These are phyloP conservation scores for Paramormyrops kingsleyae DNA, from an alignment of 2,113 vertebrate genomes.

Conservation along the genomic window DNA sequence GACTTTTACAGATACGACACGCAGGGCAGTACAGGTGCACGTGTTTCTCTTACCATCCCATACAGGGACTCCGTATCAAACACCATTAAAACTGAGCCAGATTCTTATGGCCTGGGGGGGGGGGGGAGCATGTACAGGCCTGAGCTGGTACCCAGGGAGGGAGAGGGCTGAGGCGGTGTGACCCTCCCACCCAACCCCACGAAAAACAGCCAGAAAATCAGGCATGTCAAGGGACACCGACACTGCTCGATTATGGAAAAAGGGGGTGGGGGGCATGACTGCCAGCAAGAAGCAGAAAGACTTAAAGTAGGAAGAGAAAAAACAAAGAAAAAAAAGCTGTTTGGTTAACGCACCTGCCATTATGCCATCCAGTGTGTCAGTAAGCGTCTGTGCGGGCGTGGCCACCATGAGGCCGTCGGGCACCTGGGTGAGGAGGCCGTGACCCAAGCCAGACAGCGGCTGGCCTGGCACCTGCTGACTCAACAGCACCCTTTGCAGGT, in stretches of 20 bases:
- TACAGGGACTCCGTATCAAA: not conserved
- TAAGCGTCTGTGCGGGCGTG: constrained; percentile 87
- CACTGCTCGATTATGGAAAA: not conserved
- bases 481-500: constrained; percentile 86
- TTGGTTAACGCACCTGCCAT: constrained; percentile 73
- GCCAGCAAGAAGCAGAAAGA: not conserved
- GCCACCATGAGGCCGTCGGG: constrained; percentile 86
- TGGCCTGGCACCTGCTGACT: constrained; percentile 79
- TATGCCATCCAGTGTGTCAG: constrained; percentile 99
- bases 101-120: not conserved
- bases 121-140: not conserved
- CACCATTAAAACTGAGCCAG: not conserved
- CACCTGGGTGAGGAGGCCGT: constrained; percentile 86
- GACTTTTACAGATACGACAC: not conserved
- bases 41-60: not conserved
- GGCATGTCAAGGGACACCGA: not conserved
- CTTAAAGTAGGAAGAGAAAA: not conserved
- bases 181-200: not conserved
- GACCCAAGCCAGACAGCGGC: constrained; percentile 79
- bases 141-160: not conserved
- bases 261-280: not conserved
- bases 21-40: not conserved
- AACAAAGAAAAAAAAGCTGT: not conserved
- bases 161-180: not conserved
- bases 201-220: not conserved